These are phyloP conservation scores for Diogma glabrata DNA, from an alignment of 2,888 invertebrate species.

Conservation along the genomic window DNA sequence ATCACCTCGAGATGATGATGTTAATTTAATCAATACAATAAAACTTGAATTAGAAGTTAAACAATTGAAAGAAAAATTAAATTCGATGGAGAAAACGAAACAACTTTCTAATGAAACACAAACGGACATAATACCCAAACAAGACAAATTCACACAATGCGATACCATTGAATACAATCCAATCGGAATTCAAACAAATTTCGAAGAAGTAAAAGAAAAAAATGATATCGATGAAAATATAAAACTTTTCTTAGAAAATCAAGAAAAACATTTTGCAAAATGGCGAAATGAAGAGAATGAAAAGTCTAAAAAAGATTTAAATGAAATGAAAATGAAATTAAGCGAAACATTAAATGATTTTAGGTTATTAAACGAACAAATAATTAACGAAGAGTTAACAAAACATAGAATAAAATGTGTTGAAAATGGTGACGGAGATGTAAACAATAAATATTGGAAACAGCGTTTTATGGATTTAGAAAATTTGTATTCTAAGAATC, in stretches of 20 bases:
- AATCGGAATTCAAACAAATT: conserved; percentile 19
- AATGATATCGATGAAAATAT: conserved; percentile 15
- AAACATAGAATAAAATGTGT: background rate
- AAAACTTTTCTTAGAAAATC: conserved; percentile 9
- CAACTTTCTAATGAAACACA: conserved; percentile 18
- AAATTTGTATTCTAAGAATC: conserved; percentile 13
- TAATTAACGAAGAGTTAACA: conserved; percentile 3
- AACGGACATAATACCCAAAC: background rate
- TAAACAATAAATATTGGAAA: conserved; percentile 11
- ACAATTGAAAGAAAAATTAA: conserved; percentile 48
- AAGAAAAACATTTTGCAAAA: conserved; percentile 12
- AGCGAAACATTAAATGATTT: conserved; percentile 6
- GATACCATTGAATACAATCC: background rate
- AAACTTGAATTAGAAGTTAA: conserved; percentile 53
- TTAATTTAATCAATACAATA: conserved; percentile 44
- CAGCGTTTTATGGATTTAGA: background rate
- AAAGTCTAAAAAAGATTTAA: conserved; percentile 11
- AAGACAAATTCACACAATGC: background rate
- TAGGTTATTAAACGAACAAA: background rate
- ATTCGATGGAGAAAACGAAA: conserved; percentile 25
- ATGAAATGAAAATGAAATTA: conserved; percentile 14
- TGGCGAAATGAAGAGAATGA: conserved; percentile 10
- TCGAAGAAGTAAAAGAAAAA: conserved; percentile 18
- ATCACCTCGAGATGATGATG: conserved; percentile 21
- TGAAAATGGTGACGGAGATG: background rate